Conservation (phyloP, 2,888 invertebrate genomes). For the Imbricaverruca yamaguchii region DNA sequence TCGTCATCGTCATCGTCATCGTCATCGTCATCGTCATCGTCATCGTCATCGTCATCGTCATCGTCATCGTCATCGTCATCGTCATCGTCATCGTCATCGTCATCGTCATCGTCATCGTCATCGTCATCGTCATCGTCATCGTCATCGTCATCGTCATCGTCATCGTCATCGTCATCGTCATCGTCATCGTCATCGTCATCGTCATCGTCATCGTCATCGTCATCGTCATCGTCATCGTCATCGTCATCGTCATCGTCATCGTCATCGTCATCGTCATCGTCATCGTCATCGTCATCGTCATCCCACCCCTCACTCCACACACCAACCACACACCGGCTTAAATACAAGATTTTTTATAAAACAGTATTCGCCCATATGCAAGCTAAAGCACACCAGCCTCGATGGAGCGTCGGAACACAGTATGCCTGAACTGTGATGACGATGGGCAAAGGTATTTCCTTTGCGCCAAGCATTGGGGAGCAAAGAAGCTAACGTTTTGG, state of each 20-base stretch:
- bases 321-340: too few relatives aligned
- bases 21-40: slow-evolving; percentile 13
- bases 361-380: too few relatives aligned
- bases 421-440: too few relatives aligned
- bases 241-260: slow-evolving; percentile 13
- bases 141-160: slow-evolving; percentile 13
- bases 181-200: slow-evolving; percentile 13
- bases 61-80: slow-evolving; percentile 13
- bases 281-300: slow-evolving; percentile 13
- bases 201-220: slow-evolving; percentile 13
- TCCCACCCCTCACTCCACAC: too few relatives aligned
- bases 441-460: too few relatives aligned
- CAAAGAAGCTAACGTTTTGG: too few relatives aligned
- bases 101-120: slow-evolving; percentile 13
- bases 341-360: too few relatives aligned
- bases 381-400: too few relatives aligned
- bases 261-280: slow-evolving; percentile 13
- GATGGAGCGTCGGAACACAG: too few relatives aligned
- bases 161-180: slow-evolving; percentile 13
- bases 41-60: slow-evolving; percentile 13
- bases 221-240: slow-evolving; percentile 13
- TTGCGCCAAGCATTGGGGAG: too few relatives aligned
- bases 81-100: slow-evolving; percentile 13
- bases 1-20: slow-evolving; percentile 13
- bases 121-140: slow-evolving; percentile 13